These are phyloP conservation scores for Campoletis raptor DNA, from an alignment of 2,888 invertebrate species.

Conservation along the genomic window DNA sequence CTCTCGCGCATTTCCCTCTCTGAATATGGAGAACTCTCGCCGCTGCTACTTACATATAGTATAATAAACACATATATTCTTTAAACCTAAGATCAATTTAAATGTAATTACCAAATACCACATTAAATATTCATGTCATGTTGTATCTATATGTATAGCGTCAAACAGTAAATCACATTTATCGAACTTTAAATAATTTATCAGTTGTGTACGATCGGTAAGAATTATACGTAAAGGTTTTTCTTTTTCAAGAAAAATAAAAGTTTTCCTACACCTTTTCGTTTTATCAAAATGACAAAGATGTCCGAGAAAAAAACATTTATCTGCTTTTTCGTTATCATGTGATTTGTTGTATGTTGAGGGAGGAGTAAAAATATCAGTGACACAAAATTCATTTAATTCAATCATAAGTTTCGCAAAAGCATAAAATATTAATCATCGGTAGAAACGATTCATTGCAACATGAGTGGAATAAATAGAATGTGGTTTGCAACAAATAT, in stretches of 20 bases:
- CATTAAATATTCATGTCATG: neutral
- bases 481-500: neutral
- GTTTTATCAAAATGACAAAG: too few relatives aligned
- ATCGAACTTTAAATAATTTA: neutral
- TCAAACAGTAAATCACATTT: neutral
- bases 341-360: neutral
- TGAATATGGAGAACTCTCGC: constrained; percentile 51
- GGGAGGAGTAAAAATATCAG: neutral
- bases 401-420: neutral
- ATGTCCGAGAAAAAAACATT: too few relatives aligned
- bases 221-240: too few relatives aligned
- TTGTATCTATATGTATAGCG: neutral
- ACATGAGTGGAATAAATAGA: neutral
- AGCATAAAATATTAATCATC: neutral
- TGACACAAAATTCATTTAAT: neutral
- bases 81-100: constrained; percentile 7
- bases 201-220: too few relatives aligned
- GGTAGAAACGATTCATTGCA: neutral
- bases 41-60: constrained; percentile 22
- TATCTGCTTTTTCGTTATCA: neutral
- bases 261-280: too few relatives aligned
- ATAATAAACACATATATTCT: neutral
- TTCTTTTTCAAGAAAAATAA: too few relatives aligned
- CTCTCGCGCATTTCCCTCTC: constrained; percentile 63
- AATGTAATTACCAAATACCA: constrained; percentile 24